Base-by-base conservation (phyloP, 2,797 vertebrate species). In the Hybognathus amarus region DNA sequence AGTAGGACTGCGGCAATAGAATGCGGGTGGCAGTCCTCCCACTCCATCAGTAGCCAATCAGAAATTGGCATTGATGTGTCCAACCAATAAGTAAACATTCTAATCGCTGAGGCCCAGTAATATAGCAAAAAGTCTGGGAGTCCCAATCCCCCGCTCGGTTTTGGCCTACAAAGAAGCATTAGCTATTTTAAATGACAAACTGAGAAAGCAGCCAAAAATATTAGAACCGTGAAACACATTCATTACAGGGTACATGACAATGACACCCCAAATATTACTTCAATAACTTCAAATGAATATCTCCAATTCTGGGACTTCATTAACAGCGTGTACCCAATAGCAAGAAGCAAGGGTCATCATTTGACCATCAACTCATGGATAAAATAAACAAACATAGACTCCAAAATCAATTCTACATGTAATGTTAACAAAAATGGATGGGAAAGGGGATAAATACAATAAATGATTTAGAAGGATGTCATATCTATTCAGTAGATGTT, bases 291-390 rank as follows among this genome's bases (percentile, higher is more conserved):
- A 47, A 47, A 47, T 38, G 63, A 22, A 79, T 79, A 52, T 36
- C 45, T 47, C 45, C 45, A 47, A 18, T 40, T 54, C 42, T 47
- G 45, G 13, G 18, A 79, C 22, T 56, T 56, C 20, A 56, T 56
- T 56, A 56, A n/a, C 54, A n/a, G 22, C 1, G 10, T 54, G 30
- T 20, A 68, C 13, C 17, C 63, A 24, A 22, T 24, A 93, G 90
- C 93, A 89, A 88, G 91, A 91, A 90, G 87, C 89, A 66, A 36
- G 1, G 91, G 20, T 91, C 92, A 94, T 94, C 92, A 95, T 94
- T 93, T 93, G 85, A 92, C 90, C 92, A 92, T 92, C 92, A 93
- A 94, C 91, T 90, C 90, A 93, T 93, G 92, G 92, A 94, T 93
- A 91, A 94, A 93, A 88, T 91, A 91, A 90, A 88, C 85, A 87